phyloP scores from a whole-genome alignment of 2,888 invertebrate genomes.

The Drosophila putrida region DNA sequence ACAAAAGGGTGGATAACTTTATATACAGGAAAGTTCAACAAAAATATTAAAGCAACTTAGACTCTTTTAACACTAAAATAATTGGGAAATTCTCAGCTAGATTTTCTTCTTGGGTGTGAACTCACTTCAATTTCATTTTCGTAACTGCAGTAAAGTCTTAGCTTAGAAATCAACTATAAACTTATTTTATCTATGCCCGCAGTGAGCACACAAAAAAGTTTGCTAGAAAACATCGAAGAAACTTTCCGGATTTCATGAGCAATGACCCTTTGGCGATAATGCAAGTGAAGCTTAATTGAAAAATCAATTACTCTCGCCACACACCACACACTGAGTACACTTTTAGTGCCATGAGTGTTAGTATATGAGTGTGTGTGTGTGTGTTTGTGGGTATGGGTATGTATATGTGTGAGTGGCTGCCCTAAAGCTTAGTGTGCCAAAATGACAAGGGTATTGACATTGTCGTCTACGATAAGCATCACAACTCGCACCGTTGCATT shows the following conservation, averaged over 20 bases:
- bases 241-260: slow-evolving; percentile 39
- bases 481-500: slow-evolving; percentile 57
- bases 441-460: slow-evolving; percentile 78
- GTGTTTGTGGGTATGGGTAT: neutral
- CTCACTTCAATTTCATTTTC: slow-evolving; percentile 10
- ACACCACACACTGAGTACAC: slow-evolving; percentile 7
- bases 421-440: slow-evolving; percentile 31
- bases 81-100: neutral
- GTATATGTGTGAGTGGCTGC: slow-evolving; percentile 8
- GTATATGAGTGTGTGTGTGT: neutral
- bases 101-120: neutral
- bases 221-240: slow-evolving; percentile 17
- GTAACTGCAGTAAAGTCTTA: slow-evolving; percentile 16
- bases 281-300: slow-evolving; percentile 63
- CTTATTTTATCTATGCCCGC: slow-evolving; percentile 29
- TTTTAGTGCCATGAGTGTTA: slow-evolving; percentile 8
- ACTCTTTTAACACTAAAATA: neutral
- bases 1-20: too few species aligned
- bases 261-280: slow-evolving; percentile 39
- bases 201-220: slow-evolving; percentile 21
- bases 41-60: too few species aligned
- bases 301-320: slow-evolving; percentile 68
- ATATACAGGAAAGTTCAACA: too few species aligned
- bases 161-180: slow-evolving; percentile 26
- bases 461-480: slow-evolving; percentile 59